Conservation (phyloP, 2,888 invertebrate genomes). For the Diachrysia chrysitis region DNA sequence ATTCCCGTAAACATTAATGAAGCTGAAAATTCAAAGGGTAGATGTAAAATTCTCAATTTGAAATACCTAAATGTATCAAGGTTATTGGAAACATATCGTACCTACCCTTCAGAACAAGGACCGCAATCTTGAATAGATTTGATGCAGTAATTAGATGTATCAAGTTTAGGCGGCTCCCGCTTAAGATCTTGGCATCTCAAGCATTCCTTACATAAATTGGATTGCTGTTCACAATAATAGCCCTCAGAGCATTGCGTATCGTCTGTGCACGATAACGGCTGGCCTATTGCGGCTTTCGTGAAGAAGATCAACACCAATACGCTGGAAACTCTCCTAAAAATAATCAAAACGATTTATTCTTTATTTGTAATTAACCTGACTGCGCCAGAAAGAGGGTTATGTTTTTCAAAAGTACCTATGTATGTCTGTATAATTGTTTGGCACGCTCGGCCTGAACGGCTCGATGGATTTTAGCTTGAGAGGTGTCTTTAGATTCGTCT, state of each 20-base stretch:
- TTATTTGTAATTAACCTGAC: too few species aligned
- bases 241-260: constrained; percentile 68
- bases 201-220: constrained; percentile 66
- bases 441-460: too few species aligned
- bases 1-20: constrained; percentile 28
- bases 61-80: too few species aligned
- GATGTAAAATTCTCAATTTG: too few species aligned
- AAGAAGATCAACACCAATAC: constrained; percentile 14
- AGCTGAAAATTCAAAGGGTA: constrained; percentile 29
- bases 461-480: too few species aligned
- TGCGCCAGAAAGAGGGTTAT: too few species aligned
- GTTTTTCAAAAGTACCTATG: too few species aligned
- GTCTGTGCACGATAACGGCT: constrained; percentile 58
- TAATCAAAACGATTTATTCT: neutral
- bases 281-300: constrained; percentile 21
- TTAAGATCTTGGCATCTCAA: constrained; percentile 67
- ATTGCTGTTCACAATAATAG: constrained; percentile 65
- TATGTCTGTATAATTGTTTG: too few species aligned
- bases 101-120: constrained; percentile 48
- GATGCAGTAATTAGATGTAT: constrained; percentile 28
- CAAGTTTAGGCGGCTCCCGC: constrained; percentile 53
- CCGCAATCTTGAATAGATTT: constrained; percentile 38
- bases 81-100: neutral
- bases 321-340: constrained; percentile 19
- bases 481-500: too few species aligned